A percentile compares a stretch with the other conserved stretches of the same genome.
Conservation (phyloP, 2,113 vertebrate genomes). For the Xiphophorus couchianus region DNA sequence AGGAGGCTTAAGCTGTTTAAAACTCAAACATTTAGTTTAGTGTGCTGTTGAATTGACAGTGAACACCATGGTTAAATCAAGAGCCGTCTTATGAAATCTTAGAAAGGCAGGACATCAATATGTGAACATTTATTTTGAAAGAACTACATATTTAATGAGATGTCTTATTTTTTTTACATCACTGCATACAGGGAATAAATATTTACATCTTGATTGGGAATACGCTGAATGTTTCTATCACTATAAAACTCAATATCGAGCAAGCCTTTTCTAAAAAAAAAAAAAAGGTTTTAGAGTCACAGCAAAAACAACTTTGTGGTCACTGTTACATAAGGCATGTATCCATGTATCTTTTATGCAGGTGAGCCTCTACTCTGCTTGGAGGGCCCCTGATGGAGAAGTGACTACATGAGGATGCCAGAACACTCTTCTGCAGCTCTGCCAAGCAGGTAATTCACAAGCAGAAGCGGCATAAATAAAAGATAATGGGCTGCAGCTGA, state of each 20-base stretch:
- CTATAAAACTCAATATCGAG: conserved; percentile 8
- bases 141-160: background rate
- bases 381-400: conserved; percentile 71
- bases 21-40: too few species aligned
- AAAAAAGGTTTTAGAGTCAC: conserved; percentile 42
- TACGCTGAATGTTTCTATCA: conserved; percentile 4
- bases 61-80: too few species aligned
- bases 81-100: too few species aligned
- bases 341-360: conserved; percentile 80
- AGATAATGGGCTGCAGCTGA: conserved; percentile 77
- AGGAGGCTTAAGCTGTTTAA: too few species aligned
- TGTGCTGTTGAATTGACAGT: too few species aligned
- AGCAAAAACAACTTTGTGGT: conserved; percentile 60
- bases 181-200: background rate
- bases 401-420: conserved; percentile 72
- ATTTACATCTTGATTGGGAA: background rate
- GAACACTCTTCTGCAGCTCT: conserved; percentile 74
- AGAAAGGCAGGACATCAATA: background rate
- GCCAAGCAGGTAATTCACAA: conserved; percentile 81
- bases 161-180: background rate
- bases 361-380: conserved; percentile 72
- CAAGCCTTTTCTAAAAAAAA: conserved; percentile 32
- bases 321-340: conserved; percentile 69
- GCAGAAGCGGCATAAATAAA: conserved; percentile 80
- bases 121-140: background rate